These are phyloP conservation scores for Danionella dracula DNA, from an alignment of 2,797 vertebrate species.

Conservation along the genomic window DNA sequence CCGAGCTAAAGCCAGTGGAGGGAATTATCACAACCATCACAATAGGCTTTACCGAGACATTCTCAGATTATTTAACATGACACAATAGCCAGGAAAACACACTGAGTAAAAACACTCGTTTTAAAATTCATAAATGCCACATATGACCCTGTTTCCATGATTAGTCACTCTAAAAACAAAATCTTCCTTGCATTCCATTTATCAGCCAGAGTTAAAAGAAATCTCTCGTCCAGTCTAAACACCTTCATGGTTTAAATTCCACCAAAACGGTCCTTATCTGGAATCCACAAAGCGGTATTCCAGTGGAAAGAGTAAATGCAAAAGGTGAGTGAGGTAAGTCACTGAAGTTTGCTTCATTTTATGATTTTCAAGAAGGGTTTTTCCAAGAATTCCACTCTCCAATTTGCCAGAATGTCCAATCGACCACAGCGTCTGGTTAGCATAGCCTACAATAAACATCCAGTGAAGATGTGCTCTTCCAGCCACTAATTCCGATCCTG, in stretches of 20 bases:
- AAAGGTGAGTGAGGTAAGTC: neutral
- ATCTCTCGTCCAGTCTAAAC: neutral
- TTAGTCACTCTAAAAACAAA: no score
- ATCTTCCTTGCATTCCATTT: no score
- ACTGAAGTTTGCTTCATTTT: neutral
- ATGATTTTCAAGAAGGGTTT: neutral
- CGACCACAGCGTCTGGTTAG: slow-evolving; percentile 1
- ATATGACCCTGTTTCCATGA: neutral
- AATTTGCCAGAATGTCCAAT: neutral
- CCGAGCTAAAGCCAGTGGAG: neutral
- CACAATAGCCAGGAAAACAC: neutral
- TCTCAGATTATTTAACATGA: slow-evolving; percentile 10
- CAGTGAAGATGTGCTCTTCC: neutral
- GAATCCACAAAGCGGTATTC: no score
- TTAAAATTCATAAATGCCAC: neutral
- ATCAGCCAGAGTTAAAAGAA: no score
- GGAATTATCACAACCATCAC: slow-evolving; percentile 11
- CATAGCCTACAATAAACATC: neutral
- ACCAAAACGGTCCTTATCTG: neutral
- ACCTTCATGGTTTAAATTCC: neutral
- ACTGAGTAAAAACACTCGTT: neutral
- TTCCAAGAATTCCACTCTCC: slow-evolving; percentile 3
- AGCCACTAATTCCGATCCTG: slow-evolving; percentile 16
- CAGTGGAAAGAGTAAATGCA: neutral
- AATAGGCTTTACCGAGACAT: slow-evolving; percentile 1